Base-by-base conservation (phyloP, 2,888 invertebrate species). In the Drosophila parthenogenetica region DNA sequence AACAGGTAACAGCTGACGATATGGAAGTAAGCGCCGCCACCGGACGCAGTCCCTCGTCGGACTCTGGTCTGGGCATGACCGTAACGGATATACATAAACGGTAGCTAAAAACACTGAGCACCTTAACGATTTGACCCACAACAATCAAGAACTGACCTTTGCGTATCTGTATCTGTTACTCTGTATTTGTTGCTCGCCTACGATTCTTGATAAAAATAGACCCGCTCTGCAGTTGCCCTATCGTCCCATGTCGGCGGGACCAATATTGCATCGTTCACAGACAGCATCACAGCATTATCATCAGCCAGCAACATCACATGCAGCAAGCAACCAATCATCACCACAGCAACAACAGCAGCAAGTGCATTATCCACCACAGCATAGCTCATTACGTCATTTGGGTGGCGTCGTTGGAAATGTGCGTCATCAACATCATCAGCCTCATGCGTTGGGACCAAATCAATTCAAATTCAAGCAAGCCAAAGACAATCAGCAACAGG, bases 61-160 rank as follows among this genome's bases (percentile, higher is more conserved):
- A 98, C 95, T 97, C 97, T 93, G 98, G 98, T 92, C 95, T 98
- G 93, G 97, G 98, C 93, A 95, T 97, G 93, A 96, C 96, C 92
- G 95, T 97, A 59, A 96, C 96, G 93, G 95, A 95, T 93, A 94
- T 94, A 90, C 93, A 93, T 92, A 94, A 94, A 94, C 95, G 95
- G 95, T 95, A 93, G 81, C 74, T 77, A 77, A 69, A 71, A 48
- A 73, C 64, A 70, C 64, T 64, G 40, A 66, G 66, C 75, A 79
- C 69, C 57, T 42, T 67, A 63, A 32, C 39, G 58, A 64, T 69
- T 57, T 66, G 68, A 73, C 61, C 70, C 62, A 72, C 48, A 48
- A 49, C 46, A 63, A 39, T 35, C 42, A 62, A 72, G 72, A 78
- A 77, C 72, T 75, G 75, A 82, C 74, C 67, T 46, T 66, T 68